Conservation (phyloP, 2,797 vertebrate genomes). For the Chelmon rostratus region DNA sequence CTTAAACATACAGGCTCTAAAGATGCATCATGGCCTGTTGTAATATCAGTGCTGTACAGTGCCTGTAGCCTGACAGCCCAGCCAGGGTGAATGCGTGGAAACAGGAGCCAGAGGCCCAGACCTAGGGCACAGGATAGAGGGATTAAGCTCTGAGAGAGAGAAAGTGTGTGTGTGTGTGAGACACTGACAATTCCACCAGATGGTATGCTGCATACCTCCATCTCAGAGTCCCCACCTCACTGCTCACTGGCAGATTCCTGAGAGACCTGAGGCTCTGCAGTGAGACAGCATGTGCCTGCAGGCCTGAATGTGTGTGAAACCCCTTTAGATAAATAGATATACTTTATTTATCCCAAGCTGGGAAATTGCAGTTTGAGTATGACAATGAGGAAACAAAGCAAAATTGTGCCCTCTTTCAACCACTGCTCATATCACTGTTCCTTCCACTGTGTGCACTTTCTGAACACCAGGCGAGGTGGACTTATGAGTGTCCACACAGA, state of each 20-base stretch:
- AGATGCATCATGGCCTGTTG: background rate
- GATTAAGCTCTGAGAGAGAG: slow-evolving; percentile 34
- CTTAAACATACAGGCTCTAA: background rate
- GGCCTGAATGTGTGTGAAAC: slow-evolving; percentile 18
- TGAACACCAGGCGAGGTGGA: background rate
- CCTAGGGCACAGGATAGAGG: slow-evolving; percentile 53
- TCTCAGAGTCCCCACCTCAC: slow-evolving; percentile 60
- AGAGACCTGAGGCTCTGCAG: slow-evolving; percentile 23
- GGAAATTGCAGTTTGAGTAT: too few species aligned
- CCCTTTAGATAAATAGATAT: too few species aligned
- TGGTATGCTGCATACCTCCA: slow-evolving; percentile 71
- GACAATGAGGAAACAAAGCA: background rate
- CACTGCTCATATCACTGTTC: background rate
- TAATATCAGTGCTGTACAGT: slow-evolving; percentile 23
- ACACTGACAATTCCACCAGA: slow-evolving; percentile 71
- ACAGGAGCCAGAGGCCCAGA: slow-evolving; percentile 61
- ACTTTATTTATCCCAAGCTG: too few species aligned
- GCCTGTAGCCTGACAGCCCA: slow-evolving; percentile 25
- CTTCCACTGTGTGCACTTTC: background rate
- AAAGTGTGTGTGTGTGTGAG: slow-evolving; percentile 20
- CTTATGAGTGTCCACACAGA: background rate
- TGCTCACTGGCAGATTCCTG: slow-evolving; percentile 68
- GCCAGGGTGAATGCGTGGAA: slow-evolving; percentile 42
- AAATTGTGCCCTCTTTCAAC: background rate
- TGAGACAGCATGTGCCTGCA: slow-evolving; percentile 27